Evolutionary conservation across 2,113 vertebrate genomes (phyloP).

Genomic region (Bucco capensis): DNA sequence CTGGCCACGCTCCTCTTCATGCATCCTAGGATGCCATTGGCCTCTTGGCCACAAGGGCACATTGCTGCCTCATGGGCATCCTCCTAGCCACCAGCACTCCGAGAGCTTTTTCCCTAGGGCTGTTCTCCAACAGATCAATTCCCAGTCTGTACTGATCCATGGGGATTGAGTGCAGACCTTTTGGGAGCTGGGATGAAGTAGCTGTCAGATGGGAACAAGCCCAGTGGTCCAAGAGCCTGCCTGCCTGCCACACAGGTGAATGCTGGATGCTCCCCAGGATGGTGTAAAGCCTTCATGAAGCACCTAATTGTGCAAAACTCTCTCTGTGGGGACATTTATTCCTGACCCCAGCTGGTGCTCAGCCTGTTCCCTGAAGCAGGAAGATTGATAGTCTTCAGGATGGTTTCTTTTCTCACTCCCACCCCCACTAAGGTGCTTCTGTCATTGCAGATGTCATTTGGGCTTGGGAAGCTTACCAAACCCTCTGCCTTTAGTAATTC

Average conservation of each 20-base stretch:
- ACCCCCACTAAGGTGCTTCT: not conserved
- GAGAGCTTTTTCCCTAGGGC: no score
- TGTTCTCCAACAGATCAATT: no score
- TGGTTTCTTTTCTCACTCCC: not conserved
- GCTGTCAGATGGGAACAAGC: not conserved
- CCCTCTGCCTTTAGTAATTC: not conserved
- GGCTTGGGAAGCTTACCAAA: not conserved
- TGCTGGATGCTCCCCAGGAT: not conserved
- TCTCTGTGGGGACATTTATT: slow-evolving; percentile 27
- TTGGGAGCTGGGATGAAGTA: not conserved
- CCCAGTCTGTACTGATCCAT: no score
- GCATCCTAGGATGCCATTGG: no score
- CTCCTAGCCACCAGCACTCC: no score
- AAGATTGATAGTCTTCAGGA: slow-evolving; percentile 47
- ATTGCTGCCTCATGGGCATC: no score
- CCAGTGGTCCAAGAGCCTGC: not conserved
- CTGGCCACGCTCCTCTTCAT: no score
- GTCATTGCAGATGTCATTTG: not conserved
- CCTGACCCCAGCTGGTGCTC: slow-evolving; percentile 62
- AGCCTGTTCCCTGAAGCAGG: slow-evolving; percentile 48
- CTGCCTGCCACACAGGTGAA: not conserved
- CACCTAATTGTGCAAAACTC: slow-evolving; percentile 66
- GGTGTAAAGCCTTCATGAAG: slow-evolving; percentile 53
- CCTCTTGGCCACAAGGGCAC: no score
- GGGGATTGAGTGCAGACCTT: rapidly evolving